Conservation (phyloP, 2,113 vertebrate genomes). For the Oncorhynchus keta region DNA sequence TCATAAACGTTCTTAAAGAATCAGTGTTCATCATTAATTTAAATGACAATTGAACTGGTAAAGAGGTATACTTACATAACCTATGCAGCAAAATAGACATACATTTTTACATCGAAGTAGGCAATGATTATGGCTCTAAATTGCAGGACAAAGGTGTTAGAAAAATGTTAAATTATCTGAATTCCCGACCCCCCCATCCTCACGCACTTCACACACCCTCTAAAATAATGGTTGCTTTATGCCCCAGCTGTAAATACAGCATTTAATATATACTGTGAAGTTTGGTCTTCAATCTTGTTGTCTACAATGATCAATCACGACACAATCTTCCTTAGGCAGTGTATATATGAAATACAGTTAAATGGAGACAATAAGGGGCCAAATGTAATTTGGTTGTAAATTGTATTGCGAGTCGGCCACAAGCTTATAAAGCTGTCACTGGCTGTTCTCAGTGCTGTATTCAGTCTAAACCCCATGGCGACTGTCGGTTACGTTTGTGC, state of each 20-base stretch:
- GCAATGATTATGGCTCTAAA: too few relatives aligned
- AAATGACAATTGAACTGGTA: too few relatives aligned
- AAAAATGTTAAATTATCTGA: too few relatives aligned
- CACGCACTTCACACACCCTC: too few relatives aligned
- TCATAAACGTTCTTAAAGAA: too few relatives aligned
- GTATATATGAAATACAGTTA: conserved; percentile 15
- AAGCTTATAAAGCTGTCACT: conserved; percentile 48
- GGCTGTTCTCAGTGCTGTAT: conserved; percentile 38
- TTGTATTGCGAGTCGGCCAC: conserved; percentile 22
- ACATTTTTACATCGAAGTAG: too few relatives aligned
- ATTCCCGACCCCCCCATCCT: too few relatives aligned
- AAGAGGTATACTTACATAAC: too few relatives aligned
- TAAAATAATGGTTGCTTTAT: too few relatives aligned
- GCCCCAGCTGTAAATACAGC: neutral
- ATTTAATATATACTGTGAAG: neutral
- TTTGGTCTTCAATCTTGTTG: neutral
- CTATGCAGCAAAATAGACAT: too few relatives aligned
- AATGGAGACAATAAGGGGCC: conserved; percentile 11
- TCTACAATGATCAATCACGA: neutral
- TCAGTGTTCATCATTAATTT: too few relatives aligned
- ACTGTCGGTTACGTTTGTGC: conserved; percentile 27
- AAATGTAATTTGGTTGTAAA: conserved; percentile 38
- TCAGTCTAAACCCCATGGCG: conserved; percentile 27
- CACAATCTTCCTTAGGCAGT: neutral
- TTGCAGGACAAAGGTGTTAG: too few relatives aligned